Evolutionary conservation across 2,113 vertebrate species (phyloP).

Genomic region (Poecile atricapillus): DNA sequence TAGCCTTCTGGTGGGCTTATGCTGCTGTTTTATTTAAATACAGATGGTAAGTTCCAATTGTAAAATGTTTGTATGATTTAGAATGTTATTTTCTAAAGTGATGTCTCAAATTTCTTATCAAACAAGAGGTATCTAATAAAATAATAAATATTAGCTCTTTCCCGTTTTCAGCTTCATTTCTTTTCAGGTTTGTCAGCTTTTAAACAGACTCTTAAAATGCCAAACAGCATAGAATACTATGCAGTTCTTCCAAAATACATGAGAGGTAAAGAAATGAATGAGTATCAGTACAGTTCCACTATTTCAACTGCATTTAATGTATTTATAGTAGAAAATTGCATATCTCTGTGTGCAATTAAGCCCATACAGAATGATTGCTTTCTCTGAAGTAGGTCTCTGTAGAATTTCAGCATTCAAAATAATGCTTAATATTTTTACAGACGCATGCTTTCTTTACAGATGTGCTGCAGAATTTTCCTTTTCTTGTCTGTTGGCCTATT

Average conservation of each 20-base stretch:
- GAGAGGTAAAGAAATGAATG: background rate
- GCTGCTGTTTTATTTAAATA: slow-evolving; percentile 36
- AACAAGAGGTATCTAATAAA: slow-evolving; percentile 4
- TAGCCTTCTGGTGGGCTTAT: background rate
- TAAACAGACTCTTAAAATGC: background rate
- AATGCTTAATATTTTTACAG: background rate
- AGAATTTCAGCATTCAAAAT: slow-evolving; percentile 13
- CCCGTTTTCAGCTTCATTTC: background rate
- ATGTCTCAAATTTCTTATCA: background rate
- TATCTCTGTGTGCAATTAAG: background rate
- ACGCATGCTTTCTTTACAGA: background rate
- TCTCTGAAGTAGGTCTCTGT: slow-evolving; percentile 8
- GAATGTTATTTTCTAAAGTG: background rate
- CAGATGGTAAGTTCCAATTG: slow-evolving; percentile 22
- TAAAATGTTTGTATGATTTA: slow-evolving; percentile 13
- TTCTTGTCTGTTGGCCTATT: background rate
- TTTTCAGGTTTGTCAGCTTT: background rate
- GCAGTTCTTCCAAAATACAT: background rate
- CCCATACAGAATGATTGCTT: background rate
- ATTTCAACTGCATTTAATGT: background rate
- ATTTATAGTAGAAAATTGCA: background rate
- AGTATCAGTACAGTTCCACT: background rate
- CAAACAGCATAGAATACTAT: background rate
- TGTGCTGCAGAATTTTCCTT: background rate
- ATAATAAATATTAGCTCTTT: background rate